Base-by-base conservation (phyloP, 2,113 vertebrate species). In the Limnothrissa miodon region DNA sequence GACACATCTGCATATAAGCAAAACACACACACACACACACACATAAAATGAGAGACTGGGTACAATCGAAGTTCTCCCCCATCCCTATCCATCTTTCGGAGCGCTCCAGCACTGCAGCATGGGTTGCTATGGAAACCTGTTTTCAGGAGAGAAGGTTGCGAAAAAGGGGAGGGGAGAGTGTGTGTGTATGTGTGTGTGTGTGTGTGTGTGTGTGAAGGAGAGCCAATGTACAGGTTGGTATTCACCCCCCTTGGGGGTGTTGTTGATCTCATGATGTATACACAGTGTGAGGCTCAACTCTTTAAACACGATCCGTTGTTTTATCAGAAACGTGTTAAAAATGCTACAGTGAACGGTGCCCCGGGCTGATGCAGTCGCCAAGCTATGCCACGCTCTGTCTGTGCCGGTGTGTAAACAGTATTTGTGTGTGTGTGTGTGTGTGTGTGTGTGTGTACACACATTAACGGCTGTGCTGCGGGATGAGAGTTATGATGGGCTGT, bases 41-140 rank as follows among this genome's bases (percentile, higher is more conserved):
- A 48, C 17, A 70, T 29, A 53, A 53, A 80, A 0, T 84, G 78
- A 86, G 78, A 86, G 82, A 85, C 15, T 3, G 62, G 25, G 29
- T 15, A 29, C 9, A 33, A 15, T 74, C 1, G 78, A 78, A n/a
- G 33, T 44, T 78, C 70, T 78, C 45, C 39, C 84, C 86, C n/a
- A n/a, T 86, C 19, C 79, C 83, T 81, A 85, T 85, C 45, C 48
- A 86, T 81, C 86, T 11, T 83, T 80, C 39, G 48, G 36, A 29
- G 45, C 48, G 59, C 83, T 79, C 83, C 74, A 86, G 89, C 86
- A 90, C 84, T 86, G 89, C 86, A 80, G 78, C 39, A 48, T 59
- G 10, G 56, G 92, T 92, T 94, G 86, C 90, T 91, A 90, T 83
- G 85, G 87, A 83, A 89, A 89, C 85, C 83, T 78, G 82, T 79